Base-by-base conservation (phyloP, 2,113 vertebrate genomes). In the Grus americana region DNA sequence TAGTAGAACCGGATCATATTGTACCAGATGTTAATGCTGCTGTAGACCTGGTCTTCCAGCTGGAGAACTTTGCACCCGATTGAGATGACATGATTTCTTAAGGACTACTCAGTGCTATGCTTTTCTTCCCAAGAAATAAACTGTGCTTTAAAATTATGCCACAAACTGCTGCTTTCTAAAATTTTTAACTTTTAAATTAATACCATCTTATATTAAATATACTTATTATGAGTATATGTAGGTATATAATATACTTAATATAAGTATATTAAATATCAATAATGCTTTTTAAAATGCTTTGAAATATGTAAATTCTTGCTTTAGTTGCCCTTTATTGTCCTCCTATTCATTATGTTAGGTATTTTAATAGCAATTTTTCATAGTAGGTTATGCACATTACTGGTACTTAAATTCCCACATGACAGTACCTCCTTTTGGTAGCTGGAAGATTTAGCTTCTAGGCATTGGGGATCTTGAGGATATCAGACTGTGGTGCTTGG, bases 21-120 rank as follows among this genome's bases (percentile, higher is more conserved):
- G 98, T 99, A 49, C 86, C 98, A 57, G 99, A 99, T 34, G 98
- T 99, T 59, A 97, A 98, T 82, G 98, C 98, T 42, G 99, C 99
- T 2, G 98, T 99, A 2, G 98, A 99, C 63, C 94, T 99, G 79
- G 95, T 99, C 92, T 98, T 99, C 82, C 92, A 98, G 82, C 97
- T 98, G 85, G 98, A 99, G 93, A 97, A 98, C 73, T 99, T 99
- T 92, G 78, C 55, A 32, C 96, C 94, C 27, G 11, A 13, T 1
- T 76, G 82, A 96, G 59, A 42, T 23, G 62, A 26, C 1, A 0
- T 5, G 36, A 29, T 92, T 92, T 40, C 27, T 17, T 80, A 75
- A 72, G 46, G 65, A 58, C 44, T 40, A 0, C 38, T 76, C 54
- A 76, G 52, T 16, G 65, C 63, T 80, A 5, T n/a, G 70, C 55